phyloP scores from a whole-genome alignment of 2,797 vertebrate species.

The Trematomus bernacchii region DNA sequence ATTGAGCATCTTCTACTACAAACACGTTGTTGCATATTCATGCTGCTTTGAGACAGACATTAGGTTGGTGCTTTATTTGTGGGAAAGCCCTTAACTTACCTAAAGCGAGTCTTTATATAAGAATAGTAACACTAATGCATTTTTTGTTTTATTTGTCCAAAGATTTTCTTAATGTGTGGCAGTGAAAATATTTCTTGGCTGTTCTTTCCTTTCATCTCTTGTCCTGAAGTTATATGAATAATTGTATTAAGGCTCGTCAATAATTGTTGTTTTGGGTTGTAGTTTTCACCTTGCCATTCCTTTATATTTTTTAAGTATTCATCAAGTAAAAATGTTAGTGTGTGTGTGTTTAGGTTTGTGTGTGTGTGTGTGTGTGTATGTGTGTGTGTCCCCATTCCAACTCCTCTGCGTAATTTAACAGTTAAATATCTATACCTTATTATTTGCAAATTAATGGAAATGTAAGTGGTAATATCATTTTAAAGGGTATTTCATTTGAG shows the following conservation, averaged over 20 bases:
- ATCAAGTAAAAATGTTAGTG: background rate
- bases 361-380: conserved; percentile 12
- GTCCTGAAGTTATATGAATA: background rate
- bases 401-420: conserved; percentile 1
- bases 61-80: background rate
- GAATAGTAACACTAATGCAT: background rate
- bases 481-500: background rate
- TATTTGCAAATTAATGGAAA: background rate
- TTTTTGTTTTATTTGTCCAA: background rate
- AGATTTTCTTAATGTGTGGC: background rate
- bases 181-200: background rate
- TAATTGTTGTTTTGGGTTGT: background rate
- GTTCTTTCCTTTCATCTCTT: background rate
- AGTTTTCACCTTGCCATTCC: background rate
- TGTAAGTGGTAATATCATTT: background rate
- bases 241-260: background rate
- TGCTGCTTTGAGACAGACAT: background rate
- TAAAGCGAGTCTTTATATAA: background rate
- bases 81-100: background rate
- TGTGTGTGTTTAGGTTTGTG: conserved; percentile 15
- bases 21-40: background rate
- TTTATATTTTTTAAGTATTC: background rate
- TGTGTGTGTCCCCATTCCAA: conserved; percentile 6
- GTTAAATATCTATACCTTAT: background rate
- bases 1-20: background rate